phyloP scores from a whole-genome alignment of 2,888 invertebrate genomes.

The Yponomeuta plumbellus region DNA sequence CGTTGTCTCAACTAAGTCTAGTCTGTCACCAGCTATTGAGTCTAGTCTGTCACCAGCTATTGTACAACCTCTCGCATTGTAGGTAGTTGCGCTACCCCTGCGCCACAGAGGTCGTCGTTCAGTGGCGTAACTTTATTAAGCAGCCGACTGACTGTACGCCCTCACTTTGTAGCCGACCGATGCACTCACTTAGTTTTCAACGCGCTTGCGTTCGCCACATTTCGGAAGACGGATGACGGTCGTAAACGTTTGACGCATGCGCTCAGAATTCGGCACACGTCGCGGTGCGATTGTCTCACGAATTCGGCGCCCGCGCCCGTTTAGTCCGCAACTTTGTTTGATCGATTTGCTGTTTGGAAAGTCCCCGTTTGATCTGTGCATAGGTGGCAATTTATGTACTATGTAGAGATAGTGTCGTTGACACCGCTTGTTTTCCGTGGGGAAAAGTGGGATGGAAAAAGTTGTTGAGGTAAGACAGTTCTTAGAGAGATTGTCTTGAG shows the following conservation, averaged over 20 bases:
- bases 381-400: too few relatives aligned
- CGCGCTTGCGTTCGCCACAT: slow-evolving; percentile 24
- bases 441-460: too few relatives aligned
- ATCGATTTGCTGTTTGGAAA: background rate
- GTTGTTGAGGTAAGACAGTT: too few relatives aligned
- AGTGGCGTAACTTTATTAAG: background rate
- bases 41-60: too few relatives aligned
- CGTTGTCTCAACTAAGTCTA: too few relatives aligned
- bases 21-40: too few relatives aligned
- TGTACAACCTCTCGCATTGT: too few relatives aligned
- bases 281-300: slow-evolving; percentile 40
- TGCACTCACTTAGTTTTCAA: slow-evolving; percentile 38
- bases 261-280: slow-evolving; percentile 48
- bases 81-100: too few relatives aligned
- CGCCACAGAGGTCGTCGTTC: too few relatives aligned
- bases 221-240: slow-evolving; percentile 40
- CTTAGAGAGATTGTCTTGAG: too few relatives aligned
- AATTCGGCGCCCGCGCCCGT: slow-evolving; percentile 37
- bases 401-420: too few relatives aligned
- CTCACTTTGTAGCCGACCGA: slow-evolving; percentile 29
- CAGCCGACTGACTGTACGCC: background rate
- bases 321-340: slow-evolving; percentile 30
- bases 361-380: background rate
- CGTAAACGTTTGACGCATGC: slow-evolving; percentile 29
- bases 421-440: too few relatives aligned